These are phyloP conservation scores for Scaeva pyrastri DNA, from an alignment of 2,888 invertebrate species.

Conservation along the genomic window DNA sequence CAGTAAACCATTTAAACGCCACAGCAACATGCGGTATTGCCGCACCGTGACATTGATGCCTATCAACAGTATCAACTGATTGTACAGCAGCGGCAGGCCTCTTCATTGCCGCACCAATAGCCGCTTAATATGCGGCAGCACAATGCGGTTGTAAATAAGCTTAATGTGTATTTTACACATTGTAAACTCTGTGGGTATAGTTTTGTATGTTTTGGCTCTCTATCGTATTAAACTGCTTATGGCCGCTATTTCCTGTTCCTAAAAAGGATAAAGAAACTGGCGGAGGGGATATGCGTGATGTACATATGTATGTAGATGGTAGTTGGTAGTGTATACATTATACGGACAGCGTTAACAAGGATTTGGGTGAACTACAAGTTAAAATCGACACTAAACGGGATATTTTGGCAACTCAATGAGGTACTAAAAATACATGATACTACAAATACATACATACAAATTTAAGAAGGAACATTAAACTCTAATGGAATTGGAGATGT, in stretches of 20 bases:
- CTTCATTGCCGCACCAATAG: constrained; percentile 11
- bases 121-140: constrained; percentile 70
- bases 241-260: constrained; percentile 9
- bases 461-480: background rate
- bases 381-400: constrained; percentile 38
- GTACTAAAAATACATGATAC: background rate
- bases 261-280: constrained; percentile 11
- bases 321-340: too few species aligned
- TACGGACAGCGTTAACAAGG: constrained; percentile 36
- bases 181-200: constrained; percentile 66
- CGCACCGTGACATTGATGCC: constrained; percentile 42
- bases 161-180: constrained; percentile 72
- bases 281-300: background rate
- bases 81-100: constrained; percentile 39
- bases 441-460: too few species aligned
- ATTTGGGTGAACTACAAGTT: constrained; percentile 48
- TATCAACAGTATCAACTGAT: constrained; percentile 57
- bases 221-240: constrained; percentile 59
- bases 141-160: constrained; percentile 71
- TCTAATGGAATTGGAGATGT: background rate
- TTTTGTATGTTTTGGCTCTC: constrained; percentile 68
- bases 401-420: constrained; percentile 31
- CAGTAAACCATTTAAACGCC: constrained; percentile 65
- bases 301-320: background rate
- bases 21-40: constrained; percentile 58